A percentile compares a stretch with the other conserved stretches of the same genome.
Evolutionary conservation across 2,113 vertebrate genomes (phyloP).

Genomic region (Oryzias curvinotus): DNA sequence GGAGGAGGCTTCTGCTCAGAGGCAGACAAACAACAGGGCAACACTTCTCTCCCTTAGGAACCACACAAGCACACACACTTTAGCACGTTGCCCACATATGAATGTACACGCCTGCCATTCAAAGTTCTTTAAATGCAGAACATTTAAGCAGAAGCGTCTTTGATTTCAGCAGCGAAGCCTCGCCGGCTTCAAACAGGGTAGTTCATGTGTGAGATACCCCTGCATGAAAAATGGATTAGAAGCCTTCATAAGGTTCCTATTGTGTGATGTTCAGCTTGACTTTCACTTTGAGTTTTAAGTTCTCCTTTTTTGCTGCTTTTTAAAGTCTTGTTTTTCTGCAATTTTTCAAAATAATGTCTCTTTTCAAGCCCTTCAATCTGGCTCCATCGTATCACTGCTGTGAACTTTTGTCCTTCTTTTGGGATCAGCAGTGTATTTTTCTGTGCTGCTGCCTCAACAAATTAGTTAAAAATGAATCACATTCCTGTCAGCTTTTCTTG

Average conservation of each 20-base stretch:
- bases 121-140: conserved; percentile 16
- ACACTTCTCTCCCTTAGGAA: too few relatives aligned
- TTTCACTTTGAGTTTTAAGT: neutral
- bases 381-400: neutral
- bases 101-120: neutral
- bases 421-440: neutral
- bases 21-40: too few relatives aligned
- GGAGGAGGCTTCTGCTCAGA: conserved; percentile 2
- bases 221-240: neutral
- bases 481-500: neutral
- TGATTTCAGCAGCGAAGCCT: conserved; percentile 14
- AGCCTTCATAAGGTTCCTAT: neutral
- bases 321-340: neutral
- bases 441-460: neutral
- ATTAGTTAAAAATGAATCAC: neutral
- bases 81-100: too few relatives aligned
- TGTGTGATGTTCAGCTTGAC: neutral
- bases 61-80: too few relatives aligned
- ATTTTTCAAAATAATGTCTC: too few relatives aligned
- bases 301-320: conserved; percentile 1
- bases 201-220: neutral
- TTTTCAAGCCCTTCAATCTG: too few relatives aligned
- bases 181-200: conserved; percentile 4
- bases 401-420: neutral
- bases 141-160: conserved; percentile 10